Percentiles rank a stretch among this genome's conserved stretches.
These are phyloP conservation scores for Pterophyllum scalare DNA, from an alignment of 2,113 vertebrate genomes.

Conservation along the genomic window DNA sequence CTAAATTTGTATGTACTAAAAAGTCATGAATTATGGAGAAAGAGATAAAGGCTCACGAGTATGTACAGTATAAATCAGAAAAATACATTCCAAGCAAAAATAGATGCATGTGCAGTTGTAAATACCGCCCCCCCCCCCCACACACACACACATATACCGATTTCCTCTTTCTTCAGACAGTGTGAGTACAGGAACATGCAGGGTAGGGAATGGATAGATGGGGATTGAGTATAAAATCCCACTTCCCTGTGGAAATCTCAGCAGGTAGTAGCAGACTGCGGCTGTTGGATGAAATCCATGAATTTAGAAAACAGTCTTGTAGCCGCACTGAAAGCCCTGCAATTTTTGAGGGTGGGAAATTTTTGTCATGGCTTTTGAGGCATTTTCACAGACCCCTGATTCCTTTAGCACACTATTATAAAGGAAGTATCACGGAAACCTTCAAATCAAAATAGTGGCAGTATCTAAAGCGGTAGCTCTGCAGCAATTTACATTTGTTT, in stretches of 20 bases:
- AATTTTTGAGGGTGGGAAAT: neutral
- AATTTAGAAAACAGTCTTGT: constrained; percentile 62
- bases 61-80: neutral
- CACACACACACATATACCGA: neutral
- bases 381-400: constrained; percentile 27
- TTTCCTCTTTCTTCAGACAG: constrained; percentile 31
- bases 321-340: constrained; percentile 32
- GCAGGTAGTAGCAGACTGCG: constrained; percentile 64
- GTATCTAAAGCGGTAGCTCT: neutral
- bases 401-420: constrained; percentile 6
- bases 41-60: neutral
- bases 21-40: neutral
- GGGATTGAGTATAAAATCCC: constrained; percentile 62
- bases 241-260: constrained; percentile 65
- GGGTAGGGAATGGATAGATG: constrained; percentile 48
- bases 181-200: constrained; percentile 4
- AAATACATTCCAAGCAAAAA: constrained; percentile 25
- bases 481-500: neutral
- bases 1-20: neutral
- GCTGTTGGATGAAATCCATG: constrained; percentile 57
- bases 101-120: constrained; percentile 18
- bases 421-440: neutral
- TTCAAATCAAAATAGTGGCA: neutral
- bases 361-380: constrained; percentile 41
- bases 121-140: neutral